Evolutionary conservation across 2,113 vertebrate genomes (phyloP).

Genomic region (Bambusicola thoracicus): DNA sequence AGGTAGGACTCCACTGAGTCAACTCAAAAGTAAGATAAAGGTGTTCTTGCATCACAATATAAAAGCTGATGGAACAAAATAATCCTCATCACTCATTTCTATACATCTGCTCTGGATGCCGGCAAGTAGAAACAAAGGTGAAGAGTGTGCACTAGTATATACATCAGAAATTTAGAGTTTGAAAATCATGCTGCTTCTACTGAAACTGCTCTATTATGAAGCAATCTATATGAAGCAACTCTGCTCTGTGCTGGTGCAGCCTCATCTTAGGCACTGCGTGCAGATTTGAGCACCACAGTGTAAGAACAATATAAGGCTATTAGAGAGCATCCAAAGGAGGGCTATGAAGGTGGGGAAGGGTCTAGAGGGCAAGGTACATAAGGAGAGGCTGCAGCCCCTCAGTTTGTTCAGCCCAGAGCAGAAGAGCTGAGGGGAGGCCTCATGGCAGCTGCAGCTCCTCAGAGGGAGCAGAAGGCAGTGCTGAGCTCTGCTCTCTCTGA

Average conservation of each 20-base stretch:
- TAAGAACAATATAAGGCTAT: background rate
- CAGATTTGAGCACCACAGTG: background rate
- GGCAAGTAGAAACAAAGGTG: background rate
- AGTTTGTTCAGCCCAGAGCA: too few relatives aligned
- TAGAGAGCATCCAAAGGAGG: background rate
- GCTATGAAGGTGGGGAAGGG: background rate
- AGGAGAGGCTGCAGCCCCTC: background rate
- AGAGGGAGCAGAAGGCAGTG: background rate
- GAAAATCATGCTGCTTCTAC: background rate
- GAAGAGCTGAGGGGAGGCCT: background rate
- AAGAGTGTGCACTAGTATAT: background rate
- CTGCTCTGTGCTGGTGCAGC: too few relatives aligned
- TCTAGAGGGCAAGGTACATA: background rate
- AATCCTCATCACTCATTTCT: background rate
- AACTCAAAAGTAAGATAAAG: background rate
- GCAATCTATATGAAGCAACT: too few relatives aligned
- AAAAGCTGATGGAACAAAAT: background rate
- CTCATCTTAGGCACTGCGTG: too few relatives aligned
- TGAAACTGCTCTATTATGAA: background rate
- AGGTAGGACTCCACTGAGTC: background rate
- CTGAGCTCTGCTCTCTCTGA: background rate
- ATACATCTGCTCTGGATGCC: fast-evolving
- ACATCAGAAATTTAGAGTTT: background rate
- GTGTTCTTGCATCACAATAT: background rate
- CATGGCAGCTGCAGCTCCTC: background rate